A percentile compares a stretch with the other conserved stretches of the same genome.
These are phyloP conservation scores for Harpalus rubripes DNA, from an alignment of 2,888 invertebrate genomes.

Conservation along the genomic window DNA sequence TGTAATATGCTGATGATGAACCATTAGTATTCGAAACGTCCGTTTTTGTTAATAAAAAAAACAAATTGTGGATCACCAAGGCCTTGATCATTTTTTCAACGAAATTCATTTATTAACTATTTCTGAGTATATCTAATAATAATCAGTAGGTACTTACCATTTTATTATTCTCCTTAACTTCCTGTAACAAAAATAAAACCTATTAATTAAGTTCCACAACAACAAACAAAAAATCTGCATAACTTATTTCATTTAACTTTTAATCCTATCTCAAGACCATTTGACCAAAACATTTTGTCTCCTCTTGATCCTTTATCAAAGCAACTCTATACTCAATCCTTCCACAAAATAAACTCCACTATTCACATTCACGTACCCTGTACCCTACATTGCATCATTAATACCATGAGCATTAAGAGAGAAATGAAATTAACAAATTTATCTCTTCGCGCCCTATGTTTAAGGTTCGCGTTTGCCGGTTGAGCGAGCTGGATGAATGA, in stretches of 20 bases:
- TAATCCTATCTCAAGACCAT: neutral
- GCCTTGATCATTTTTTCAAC: too few species aligned
- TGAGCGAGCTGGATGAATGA: slow-evolving; percentile 76
- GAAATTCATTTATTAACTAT: too few species aligned
- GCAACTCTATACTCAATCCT: neutral
- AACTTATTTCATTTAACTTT: neutral
- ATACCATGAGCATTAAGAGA: slow-evolving; percentile 61
- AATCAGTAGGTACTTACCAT: too few species aligned
- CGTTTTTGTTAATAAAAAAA: too few species aligned
- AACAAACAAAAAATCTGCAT: neutral
- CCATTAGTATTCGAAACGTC: too few species aligned
- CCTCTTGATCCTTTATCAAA: neutral
- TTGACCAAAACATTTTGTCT: neutral
- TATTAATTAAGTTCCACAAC: too few species aligned
- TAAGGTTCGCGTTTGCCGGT: slow-evolving; percentile 76
- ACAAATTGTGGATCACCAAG: too few species aligned
- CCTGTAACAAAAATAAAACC: too few species aligned
- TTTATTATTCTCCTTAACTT: too few species aligned
- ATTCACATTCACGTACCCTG: neutral
- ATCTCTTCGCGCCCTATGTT: slow-evolving; percentile 69
- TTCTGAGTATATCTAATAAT: too few species aligned
- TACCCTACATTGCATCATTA: slow-evolving; percentile 48
- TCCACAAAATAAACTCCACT: slow-evolving; percentile 19
- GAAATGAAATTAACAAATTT: slow-evolving; percentile 74
- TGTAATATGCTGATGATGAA: too few species aligned